Percentiles rank a stretch among this genome's conserved stretches.
These are phyloP conservation scores for Diadema setosum DNA, from an alignment of 35 echinoderm and acorn worm species.

Conservation along the genomic window DNA sequence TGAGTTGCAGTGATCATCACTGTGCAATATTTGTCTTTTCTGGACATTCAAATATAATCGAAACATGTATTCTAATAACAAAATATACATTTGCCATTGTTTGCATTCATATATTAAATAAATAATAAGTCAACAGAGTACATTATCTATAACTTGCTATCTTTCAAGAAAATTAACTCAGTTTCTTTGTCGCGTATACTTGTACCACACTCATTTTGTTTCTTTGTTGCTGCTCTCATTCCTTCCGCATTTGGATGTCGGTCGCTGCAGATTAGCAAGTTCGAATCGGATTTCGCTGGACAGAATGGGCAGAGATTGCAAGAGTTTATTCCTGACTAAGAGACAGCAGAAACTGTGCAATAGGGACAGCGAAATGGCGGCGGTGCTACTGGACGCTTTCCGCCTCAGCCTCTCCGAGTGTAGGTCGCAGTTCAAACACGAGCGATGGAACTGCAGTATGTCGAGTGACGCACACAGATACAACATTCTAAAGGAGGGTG, in stretches of 20 bases:
- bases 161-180: no score
- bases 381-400: constrained; percentile 47
- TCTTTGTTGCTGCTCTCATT: no score
- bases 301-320: constrained; percentile 30
- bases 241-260: not conserved
- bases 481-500: constrained; percentile 64
- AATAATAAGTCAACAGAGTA: no score
- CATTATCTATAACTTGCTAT: no score
- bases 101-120: no score
- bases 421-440: constrained; percentile 59
- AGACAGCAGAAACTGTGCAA: constrained; percentile 73
- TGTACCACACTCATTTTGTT: no score
- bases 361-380: constrained; percentile 58
- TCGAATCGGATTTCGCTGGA: constrained; percentile 4
- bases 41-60: no score
- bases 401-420: constrained; percentile 59
- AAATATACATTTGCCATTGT: no score
- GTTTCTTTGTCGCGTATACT: no score
- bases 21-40: no score
- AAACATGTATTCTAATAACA: no score
- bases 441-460: constrained; percentile 82
- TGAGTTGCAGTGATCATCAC: no score
- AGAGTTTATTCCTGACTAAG: constrained; percentile 37
- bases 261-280: constrained; percentile 1
- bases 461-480: constrained; percentile 52